A percentile compares a stretch with the other conserved stretches of the same genome.
These are phyloP conservation scores for Protobothrops flavoviridis DNA, from an alignment of 2,113 vertebrate species.

Conservation along the genomic window DNA sequence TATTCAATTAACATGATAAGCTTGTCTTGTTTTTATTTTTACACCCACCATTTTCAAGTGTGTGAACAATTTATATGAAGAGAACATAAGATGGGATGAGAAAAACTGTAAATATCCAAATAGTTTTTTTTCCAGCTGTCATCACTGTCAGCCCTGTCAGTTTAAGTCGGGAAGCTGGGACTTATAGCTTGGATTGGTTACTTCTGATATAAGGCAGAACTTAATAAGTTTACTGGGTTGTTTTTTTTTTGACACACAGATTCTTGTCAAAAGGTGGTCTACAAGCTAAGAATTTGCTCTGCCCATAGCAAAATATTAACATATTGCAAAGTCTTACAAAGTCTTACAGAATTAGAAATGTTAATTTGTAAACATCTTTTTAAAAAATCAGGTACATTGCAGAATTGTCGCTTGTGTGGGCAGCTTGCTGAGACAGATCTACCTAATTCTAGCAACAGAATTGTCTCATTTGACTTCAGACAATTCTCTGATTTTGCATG, in stretches of 20 bases:
- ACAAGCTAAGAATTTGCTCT: not conserved
- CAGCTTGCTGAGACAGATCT: not conserved
- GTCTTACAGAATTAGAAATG: not conserved
- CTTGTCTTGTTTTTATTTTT: not conserved
- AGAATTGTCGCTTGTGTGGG: not conserved
- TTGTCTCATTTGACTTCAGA: not conserved
- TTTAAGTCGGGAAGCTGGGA: not conserved
- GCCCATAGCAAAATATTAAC: not conserved
- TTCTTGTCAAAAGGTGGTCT: not conserved
- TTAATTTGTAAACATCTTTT: not conserved
- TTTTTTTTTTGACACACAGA: not conserved
- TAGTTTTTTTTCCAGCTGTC: not conserved
- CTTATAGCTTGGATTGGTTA: not conserved
- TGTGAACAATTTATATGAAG: not conserved
- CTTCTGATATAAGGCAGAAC: not conserved
- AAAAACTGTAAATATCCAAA: not conserved
- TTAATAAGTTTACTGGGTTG: not conserved
- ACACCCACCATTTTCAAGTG: not conserved
- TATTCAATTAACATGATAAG: not conserved
- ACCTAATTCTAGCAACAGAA: not conserved
- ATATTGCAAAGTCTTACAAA: not conserved
- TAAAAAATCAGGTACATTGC: not conserved
- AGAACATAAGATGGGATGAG: not conserved
- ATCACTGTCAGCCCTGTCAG: not conserved
- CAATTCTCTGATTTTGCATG: not conserved